phyloP scores from a whole-genome alignment of 2,888 invertebrate genomes.

The Allygus modestus region DNA sequence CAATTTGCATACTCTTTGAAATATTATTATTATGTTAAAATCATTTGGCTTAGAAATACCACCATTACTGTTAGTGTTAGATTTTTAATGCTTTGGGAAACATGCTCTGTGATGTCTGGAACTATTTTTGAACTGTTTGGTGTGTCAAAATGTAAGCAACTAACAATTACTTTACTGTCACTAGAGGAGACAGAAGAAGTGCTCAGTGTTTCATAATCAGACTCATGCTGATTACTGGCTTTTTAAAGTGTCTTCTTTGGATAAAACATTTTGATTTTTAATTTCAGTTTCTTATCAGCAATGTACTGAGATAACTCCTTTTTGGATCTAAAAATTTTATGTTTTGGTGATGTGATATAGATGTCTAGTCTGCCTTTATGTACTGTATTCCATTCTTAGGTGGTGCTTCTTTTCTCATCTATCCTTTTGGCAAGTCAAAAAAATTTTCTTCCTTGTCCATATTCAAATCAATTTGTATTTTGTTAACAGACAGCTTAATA shows the following conservation, averaged over 20 bases:
- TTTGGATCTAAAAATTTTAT: not conserved
- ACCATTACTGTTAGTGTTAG: not conserved
- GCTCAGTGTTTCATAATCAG: not conserved
- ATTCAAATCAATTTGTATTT: no score
- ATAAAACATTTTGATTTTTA: conserved; percentile 12
- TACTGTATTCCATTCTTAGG: not conserved
- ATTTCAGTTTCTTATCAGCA: not conserved
- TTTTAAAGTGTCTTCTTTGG: not conserved
- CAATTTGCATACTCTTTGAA: not conserved
- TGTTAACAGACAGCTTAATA: no score
- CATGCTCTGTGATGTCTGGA: not conserved
- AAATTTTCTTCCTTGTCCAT: not conserved
- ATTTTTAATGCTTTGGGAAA: not conserved
- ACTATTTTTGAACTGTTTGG: not conserved
- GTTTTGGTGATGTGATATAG: not conserved
- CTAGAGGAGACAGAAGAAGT: not conserved
- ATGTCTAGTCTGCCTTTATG: not conserved
- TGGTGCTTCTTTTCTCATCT: not conserved
- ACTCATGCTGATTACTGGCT: not conserved
- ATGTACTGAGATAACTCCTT: conserved; percentile 7
- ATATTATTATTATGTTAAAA: not conserved
- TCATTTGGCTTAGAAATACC: not conserved
- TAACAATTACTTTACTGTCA: not conserved
- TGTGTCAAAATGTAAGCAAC: no score
- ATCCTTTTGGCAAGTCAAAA: conserved; percentile 13